These are phyloP conservation scores for Entomobrya proxima DNA, from an alignment of 2,888 invertebrate species.

Conservation along the genomic window DNA sequence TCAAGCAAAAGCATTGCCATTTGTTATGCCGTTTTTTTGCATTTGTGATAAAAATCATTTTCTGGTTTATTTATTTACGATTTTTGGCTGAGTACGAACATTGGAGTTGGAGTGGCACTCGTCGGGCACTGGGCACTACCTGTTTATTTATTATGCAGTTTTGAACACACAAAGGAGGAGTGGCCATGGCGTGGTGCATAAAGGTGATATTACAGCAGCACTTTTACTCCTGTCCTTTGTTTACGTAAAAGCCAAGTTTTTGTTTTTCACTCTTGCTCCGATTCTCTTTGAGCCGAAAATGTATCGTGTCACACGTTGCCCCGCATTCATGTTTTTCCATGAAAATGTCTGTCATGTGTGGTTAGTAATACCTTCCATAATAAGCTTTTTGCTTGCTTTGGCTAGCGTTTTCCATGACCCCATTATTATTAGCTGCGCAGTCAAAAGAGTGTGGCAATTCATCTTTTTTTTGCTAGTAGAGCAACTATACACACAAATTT, in stretches of 20 bases:
- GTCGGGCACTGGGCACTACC: too few relatives aligned
- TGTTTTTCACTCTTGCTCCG: not conserved
- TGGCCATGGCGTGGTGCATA: not conserved
- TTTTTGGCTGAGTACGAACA: too few relatives aligned
- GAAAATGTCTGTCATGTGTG: not conserved
- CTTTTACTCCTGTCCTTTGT: not conserved
- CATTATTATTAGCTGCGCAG: conserved; percentile 33
- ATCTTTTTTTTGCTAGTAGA: conserved; percentile 1
- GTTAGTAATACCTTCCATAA: conserved; percentile 15
- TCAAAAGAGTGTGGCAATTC: conserved; percentile 23
- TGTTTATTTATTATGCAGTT: too few relatives aligned
- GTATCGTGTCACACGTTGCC: not conserved
- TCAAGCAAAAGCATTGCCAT: not conserved
- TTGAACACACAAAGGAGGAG: not conserved
- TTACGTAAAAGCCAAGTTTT: not conserved
- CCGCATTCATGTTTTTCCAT: conserved; percentile 1
- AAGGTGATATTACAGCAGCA: not conserved
- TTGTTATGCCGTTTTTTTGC: conserved; percentile 5
- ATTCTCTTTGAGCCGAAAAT: not conserved
- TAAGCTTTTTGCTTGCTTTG: conserved; percentile 11
- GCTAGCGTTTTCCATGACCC: conserved; percentile 63
- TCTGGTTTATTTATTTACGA: not conserved
- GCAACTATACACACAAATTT: conserved; percentile 3
- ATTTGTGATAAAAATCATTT: not conserved
- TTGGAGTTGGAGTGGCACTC: too few relatives aligned